phyloP scores from a whole-genome alignment of 2,797 vertebrate species.

The Bucorvus abyssinicus region DNA sequence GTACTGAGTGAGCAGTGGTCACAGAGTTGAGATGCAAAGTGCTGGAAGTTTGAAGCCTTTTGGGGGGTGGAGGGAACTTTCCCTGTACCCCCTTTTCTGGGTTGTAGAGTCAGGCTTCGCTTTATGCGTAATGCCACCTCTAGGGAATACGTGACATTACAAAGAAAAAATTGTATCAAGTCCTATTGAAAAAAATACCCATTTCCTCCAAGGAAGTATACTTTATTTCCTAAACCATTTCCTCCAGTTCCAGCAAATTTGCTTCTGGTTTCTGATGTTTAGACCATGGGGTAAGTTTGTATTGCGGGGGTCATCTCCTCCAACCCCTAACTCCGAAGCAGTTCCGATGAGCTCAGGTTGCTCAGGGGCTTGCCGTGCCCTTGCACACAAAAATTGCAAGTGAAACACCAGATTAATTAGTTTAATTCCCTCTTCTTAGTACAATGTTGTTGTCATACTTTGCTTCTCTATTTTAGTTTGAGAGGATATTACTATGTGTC shows the following conservation, averaged over 20 bases:
- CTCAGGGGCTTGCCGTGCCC: not conserved
- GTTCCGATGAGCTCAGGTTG: not conserved
- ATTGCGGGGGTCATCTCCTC: not conserved
- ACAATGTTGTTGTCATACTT: not conserved
- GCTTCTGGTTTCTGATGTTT: not conserved
- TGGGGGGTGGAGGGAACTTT: not conserved
- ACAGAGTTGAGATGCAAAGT: not conserved
- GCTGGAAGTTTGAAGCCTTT: not conserved
- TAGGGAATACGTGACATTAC: not conserved
- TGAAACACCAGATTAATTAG: not conserved
- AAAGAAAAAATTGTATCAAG: not conserved
- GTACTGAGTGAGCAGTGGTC: not conserved
- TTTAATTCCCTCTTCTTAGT: not conserved
- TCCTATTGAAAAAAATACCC: not conserved
- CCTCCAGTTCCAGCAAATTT: not conserved
- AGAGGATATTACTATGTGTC: slow-evolving; percentile 18
- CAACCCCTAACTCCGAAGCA: not conserved
- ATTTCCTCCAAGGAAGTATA: not conserved
- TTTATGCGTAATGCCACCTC: accelerated
- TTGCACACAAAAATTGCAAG: not conserved
- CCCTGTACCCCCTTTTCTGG: not conserved
- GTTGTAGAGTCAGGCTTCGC: not conserved
- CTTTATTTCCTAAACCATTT: not conserved
- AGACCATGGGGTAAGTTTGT: not conserved
- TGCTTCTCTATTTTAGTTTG: not conserved